Percentiles rank a stretch among this genome's conserved stretches.
These are phyloP conservation scores for Amphipoea oculea DNA, from an alignment of 2,888 invertebrate species.

Conservation along the genomic window DNA sequence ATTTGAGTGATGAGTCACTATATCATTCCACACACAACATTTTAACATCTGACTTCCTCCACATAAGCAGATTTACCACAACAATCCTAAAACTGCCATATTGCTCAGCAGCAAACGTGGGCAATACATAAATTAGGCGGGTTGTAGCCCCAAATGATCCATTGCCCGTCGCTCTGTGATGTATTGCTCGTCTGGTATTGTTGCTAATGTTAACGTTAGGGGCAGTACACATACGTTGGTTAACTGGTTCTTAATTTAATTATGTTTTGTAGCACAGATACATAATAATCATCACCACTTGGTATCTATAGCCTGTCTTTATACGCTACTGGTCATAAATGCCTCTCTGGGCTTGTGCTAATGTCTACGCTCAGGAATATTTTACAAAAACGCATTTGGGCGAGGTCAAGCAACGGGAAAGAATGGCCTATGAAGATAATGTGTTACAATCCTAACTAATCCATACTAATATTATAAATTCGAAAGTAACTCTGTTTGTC, in stretches of 20 bases:
- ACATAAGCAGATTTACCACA: constrained; percentile 21
- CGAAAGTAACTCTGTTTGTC: too few species aligned
- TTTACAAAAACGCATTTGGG: too few species aligned
- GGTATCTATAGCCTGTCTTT: too few species aligned
- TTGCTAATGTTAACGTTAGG: constrained; percentile 59
- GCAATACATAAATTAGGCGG: constrained; percentile 61
- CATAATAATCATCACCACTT: neutral
- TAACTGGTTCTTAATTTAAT: constrained; percentile 11
- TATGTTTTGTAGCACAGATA: neutral
- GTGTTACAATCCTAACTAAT: too few species aligned
- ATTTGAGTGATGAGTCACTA: too few species aligned
- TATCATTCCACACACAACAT: too few species aligned
- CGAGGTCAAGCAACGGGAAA: too few species aligned
- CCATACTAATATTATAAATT: too few species aligned
- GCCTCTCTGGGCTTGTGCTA: too few species aligned
- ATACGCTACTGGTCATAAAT: too few species aligned
- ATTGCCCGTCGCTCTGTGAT: constrained; percentile 59
- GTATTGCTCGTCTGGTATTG: constrained; percentile 59
- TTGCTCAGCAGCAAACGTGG: constrained; percentile 17
- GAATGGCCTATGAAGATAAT: too few species aligned
- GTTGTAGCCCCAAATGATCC: constrained; percentile 57
- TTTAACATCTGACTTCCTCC: neutral
- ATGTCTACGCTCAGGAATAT: too few species aligned
- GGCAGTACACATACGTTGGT: constrained; percentile 9
- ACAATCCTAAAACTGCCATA: constrained; percentile 26